Percentiles rank a stretch among this genome's conserved stretches.
These are phyloP conservation scores for Parauchenoglanis ngamensis DNA, from an alignment of 2,797 vertebrate genomes.

Conservation along the genomic window DNA sequence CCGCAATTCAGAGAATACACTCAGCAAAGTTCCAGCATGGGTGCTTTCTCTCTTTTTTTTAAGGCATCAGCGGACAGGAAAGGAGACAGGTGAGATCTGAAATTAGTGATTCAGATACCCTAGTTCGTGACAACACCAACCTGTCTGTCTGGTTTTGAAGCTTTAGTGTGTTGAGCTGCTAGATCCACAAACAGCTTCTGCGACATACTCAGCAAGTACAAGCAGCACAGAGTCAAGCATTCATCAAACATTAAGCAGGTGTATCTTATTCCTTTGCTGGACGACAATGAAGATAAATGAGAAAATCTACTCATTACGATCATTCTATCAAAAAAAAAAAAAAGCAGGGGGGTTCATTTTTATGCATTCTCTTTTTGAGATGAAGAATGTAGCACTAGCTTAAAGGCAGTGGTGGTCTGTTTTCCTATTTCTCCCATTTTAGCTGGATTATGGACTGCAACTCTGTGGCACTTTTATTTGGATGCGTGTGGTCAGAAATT, in stretches of 20 bases:
- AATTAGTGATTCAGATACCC: conserved; percentile 26
- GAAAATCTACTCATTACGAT: conserved; percentile 56
- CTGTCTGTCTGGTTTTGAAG: neutral
- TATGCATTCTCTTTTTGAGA: neutral
- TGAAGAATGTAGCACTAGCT: conserved; percentile 21
- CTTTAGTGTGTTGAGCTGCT: neutral
- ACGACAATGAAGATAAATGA: conserved; percentile 58
- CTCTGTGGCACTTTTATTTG: neutral
- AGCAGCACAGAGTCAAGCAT: conserved; percentile 27
- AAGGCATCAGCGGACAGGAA: neutral
- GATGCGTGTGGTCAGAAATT: conserved; percentile 36
- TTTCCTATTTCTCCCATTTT: neutral
- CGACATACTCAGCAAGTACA: neutral
- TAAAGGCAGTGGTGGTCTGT: conserved; percentile 29
- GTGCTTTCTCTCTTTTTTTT: neutral
- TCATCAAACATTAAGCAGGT: conserved; percentile 57
- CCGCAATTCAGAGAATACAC: conserved; percentile 12
- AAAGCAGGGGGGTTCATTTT: neutral
- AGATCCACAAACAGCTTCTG: neutral
- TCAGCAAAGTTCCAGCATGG: conserved; percentile 21
- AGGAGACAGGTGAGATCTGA: conserved; percentile 24
- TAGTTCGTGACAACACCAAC: too few relatives aligned
- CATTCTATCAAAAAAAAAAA: neutral
- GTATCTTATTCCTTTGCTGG: neutral
- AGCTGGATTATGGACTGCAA: conserved; percentile 1